Conservation (phyloP, 2,113 vertebrate species). For the Coregonus clupeaformis region DNA sequence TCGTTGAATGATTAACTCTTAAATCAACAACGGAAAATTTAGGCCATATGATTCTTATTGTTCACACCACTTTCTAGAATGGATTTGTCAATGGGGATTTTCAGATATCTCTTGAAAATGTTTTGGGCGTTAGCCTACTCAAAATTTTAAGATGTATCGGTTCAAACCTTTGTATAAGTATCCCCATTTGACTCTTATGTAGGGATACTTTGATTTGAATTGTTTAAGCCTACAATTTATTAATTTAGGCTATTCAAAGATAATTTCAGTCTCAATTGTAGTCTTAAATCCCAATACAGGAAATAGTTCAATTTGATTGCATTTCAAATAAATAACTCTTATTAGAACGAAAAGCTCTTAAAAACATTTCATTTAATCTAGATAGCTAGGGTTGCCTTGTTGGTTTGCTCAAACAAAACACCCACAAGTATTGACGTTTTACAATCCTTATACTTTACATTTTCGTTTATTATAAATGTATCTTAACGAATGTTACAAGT, state of each 20-base stretch:
- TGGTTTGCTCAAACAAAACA: constrained; percentile 4
- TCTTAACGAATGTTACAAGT: constrained; percentile 56
- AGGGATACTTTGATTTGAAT: neutral
- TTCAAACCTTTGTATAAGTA: neutral
- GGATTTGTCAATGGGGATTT: neutral
- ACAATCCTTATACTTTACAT: constrained; percentile 15
- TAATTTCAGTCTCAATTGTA: neutral
- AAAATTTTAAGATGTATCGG: neutral
- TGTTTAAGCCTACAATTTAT: neutral
- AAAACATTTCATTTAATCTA: neutral
- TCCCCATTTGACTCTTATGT: neutral
- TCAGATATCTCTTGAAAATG: neutral
- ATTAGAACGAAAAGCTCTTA: neutral
- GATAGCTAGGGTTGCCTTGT: neutral
- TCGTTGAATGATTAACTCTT: neutral
- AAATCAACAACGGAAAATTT: neutral
- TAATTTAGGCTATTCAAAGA: neutral
- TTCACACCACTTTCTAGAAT: neutral
- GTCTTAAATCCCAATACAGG: neutral
- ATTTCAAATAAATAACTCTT: neutral
- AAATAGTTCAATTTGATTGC: constrained; percentile 1
- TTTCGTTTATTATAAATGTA: constrained; percentile 63
- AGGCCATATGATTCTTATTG: neutral
- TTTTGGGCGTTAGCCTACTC: neutral
- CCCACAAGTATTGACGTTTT: neutral